phyloP scores from a whole-genome alignment of 1,140 invertebrate species.

The Ceratosolen solmsi region DNA sequence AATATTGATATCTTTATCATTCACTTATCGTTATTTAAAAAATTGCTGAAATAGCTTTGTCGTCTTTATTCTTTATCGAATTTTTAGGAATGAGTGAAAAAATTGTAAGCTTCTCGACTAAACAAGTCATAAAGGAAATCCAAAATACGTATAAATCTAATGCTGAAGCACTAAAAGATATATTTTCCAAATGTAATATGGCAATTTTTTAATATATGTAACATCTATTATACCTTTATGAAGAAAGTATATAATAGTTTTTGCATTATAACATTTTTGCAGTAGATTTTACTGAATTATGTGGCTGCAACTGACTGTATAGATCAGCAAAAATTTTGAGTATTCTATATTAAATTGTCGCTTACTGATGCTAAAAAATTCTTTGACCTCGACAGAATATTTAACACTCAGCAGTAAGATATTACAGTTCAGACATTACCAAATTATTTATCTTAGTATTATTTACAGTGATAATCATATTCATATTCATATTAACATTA shows the following conservation, averaged over 20 bases:
- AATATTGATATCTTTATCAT: too few relatives aligned
- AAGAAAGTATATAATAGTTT: neutral
- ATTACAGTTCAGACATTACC: neutral
- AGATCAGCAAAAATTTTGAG: slow-evolving; percentile 22
- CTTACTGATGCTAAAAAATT: slow-evolving; percentile 11
- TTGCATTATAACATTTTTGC: neutral
- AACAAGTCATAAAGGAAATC: too few relatives aligned
- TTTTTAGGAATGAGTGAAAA: too few relatives aligned
- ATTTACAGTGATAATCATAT: neutral
- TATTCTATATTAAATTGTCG: slow-evolving; percentile 20
- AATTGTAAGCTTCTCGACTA: too few relatives aligned
- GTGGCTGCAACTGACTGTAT: neutral
- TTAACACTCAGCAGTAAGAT: neutral
- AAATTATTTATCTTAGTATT: neutral
- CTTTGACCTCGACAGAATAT: slow-evolving; percentile 12
- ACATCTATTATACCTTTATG: neutral
- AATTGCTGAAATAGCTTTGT: too few relatives aligned
- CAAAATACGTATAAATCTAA: neutral
- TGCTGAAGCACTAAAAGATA: neutral
- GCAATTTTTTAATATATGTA: neutral
- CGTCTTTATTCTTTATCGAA: too few relatives aligned
- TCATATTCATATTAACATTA: neutral
- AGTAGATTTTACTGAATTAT: neutral
- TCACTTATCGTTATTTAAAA: too few relatives aligned
- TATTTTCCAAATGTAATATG: neutral